Percentiles rank a stretch among this genome's conserved stretches.
Conservation (phyloP, 2,113 vertebrate species). For the Neofelis nebulosa region DNA sequence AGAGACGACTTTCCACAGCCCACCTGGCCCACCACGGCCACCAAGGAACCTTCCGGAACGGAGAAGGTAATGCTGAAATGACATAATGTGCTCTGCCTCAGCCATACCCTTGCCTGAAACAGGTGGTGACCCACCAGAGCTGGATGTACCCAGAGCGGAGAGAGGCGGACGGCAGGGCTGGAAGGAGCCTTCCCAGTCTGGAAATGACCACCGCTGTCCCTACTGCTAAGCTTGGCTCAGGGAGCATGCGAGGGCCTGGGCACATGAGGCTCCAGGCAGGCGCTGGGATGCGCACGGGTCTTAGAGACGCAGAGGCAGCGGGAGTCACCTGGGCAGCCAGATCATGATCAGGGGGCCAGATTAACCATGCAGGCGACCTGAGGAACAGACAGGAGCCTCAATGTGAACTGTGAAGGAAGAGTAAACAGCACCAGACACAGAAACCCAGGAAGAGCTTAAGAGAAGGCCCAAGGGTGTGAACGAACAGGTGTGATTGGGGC, state of each 20-base stretch:
- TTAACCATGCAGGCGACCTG: accelerated
- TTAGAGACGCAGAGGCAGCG: accelerated
- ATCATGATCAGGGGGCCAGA: accelerated
- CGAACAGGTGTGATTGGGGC: no score
- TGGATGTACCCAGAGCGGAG: accelerated
- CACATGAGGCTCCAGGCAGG: background rate
- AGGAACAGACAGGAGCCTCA: background rate
- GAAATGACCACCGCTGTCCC: accelerated
- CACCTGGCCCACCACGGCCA: slow-evolving; percentile 96
- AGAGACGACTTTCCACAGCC: slow-evolving; percentile 96
- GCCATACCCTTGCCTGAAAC: background rate
- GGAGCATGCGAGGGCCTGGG: accelerated
- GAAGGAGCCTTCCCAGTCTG: accelerated
- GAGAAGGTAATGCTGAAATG: slow-evolving; percentile 89
- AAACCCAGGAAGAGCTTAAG: background rate
- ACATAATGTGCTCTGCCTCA: background rate
- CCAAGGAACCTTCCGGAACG: slow-evolving; percentile 92
- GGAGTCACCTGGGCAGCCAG: accelerated
- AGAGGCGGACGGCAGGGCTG: background rate
- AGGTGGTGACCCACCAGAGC: background rate
- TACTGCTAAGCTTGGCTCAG: background rate
- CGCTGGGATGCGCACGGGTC: accelerated
- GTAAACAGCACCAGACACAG: accelerated
- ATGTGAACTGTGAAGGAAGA: background rate
- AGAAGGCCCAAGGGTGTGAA: background rate